phyloP scores from a whole-genome alignment of 2,888 invertebrate species.

The Ormyrus nitidulus region DNA sequence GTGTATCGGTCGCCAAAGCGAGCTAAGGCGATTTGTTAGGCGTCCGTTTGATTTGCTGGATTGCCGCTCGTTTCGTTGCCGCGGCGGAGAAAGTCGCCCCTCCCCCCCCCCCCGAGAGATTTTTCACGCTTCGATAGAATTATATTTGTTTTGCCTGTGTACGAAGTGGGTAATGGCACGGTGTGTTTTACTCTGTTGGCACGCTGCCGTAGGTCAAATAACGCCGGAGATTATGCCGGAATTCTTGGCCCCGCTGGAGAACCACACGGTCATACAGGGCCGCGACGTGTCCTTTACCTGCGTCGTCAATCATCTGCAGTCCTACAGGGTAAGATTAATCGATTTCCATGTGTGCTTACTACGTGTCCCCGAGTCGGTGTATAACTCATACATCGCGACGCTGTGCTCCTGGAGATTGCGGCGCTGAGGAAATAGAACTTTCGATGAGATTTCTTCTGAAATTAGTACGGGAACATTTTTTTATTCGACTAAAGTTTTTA shows the following conservation, averaged over 20 bases:
- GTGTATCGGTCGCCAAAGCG: neutral
- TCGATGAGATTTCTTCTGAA: no score
- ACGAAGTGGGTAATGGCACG: neutral
- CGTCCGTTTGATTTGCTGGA: conserved; percentile 2
- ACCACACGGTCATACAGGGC: conserved; percentile 91
- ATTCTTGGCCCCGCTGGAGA: conserved; percentile 89
- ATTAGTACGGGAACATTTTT: no score
- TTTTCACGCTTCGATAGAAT: neutral
- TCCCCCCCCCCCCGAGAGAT: no score
- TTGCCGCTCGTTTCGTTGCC: no score
- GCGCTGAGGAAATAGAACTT: no score
- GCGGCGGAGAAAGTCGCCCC: no score
- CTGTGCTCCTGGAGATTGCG: no score
- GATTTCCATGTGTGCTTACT: conserved; percentile 1
- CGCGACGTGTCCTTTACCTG: conserved; percentile 92
- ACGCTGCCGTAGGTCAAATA: conserved; percentile 81
- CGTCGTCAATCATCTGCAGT: conserved; percentile 90
- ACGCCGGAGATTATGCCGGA: conserved; percentile 83
- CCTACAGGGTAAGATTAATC: conserved; percentile 83
- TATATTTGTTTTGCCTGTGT: neutral
- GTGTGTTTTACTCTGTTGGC: conserved; percentile 11
- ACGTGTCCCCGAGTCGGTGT: neutral
- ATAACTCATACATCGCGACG: no score
- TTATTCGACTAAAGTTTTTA: no score
- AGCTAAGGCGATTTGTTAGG: conserved; percentile 8